These are phyloP conservation scores for Sesia apiformis DNA, from an alignment of 2,888 invertebrate genomes.

Conservation along the genomic window DNA sequence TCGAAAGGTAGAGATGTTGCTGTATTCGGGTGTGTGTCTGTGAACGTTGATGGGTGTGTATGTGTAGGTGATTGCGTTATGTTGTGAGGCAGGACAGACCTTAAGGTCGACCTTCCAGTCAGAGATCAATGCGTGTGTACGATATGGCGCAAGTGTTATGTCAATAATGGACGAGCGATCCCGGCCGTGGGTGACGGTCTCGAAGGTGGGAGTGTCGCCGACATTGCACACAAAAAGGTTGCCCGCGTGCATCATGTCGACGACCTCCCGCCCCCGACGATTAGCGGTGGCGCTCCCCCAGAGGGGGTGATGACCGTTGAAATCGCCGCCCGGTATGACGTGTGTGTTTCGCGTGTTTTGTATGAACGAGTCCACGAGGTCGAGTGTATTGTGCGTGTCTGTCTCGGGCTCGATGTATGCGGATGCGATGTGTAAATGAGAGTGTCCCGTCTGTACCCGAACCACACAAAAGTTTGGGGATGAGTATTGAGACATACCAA, in stretches of 20 bases:
- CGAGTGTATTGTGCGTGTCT: constrained; percentile 1
- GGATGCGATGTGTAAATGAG: constrained; percentile 1
- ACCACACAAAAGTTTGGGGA: constrained; percentile 4
- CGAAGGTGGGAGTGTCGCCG: not conserved
- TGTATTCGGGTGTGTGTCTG: not conserved
- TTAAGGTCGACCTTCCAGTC: not conserved
- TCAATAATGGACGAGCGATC: not conserved
- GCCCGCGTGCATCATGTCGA: constrained; percentile 1
- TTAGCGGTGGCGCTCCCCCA: no score
- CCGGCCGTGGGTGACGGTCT: not conserved
- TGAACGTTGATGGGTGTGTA: not conserved
- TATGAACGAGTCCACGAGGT: constrained; percentile 4
- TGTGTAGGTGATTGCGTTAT: constrained; percentile 3
- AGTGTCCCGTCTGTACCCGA: not conserved
- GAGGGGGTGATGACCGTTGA: not conserved
- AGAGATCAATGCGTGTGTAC: not conserved
- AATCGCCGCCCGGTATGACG: constrained; percentile 1
- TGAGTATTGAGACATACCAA: not conserved
- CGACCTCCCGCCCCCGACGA: constrained; percentile 4
- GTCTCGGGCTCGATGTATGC: constrained; percentile 10
- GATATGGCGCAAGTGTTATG: not conserved
- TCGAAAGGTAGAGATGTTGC: not conserved
- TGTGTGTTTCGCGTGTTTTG: not conserved
- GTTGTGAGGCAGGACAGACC: constrained; percentile 6
- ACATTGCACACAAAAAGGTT: constrained; percentile 1